Conservation (phyloP, 2,888 invertebrate species). For the Hirtodrosophila confusa region DNA sequence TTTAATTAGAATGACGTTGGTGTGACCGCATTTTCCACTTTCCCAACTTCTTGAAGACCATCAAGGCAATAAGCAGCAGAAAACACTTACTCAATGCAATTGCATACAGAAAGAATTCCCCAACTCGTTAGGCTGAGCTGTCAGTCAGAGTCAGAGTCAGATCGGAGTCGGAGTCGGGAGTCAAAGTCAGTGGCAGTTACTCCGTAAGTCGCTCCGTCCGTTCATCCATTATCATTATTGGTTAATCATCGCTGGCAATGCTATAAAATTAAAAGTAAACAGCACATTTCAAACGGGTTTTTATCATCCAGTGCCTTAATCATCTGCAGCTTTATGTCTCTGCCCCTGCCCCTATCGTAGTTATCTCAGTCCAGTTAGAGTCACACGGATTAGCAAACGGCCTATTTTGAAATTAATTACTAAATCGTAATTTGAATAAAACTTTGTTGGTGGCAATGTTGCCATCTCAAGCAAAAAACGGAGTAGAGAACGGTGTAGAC, state of each 20-base stretch:
- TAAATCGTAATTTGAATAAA: conserved; percentile 72
- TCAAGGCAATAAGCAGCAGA: conserved; percentile 28
- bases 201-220: conserved; percentile 15
- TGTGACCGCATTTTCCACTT: conserved; percentile 48
- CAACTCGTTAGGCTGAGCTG: conserved; percentile 51
- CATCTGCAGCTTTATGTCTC: conserved; percentile 32
- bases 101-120: conserved; percentile 46
- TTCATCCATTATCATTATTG: conserved; percentile 63
- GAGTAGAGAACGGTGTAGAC: conserved; percentile 8
- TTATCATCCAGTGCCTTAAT: conserved; percentile 60
- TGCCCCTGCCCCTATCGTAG: neutral
- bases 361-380: conserved; percentile 52
- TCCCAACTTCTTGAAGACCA: conserved; percentile 37
- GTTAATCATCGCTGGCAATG: conserved; percentile 66
- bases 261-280: conserved; percentile 68
- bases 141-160: conserved; percentile 26
- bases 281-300: conserved; percentile 66
- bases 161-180: conserved; percentile 15
- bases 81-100: conserved; percentile 47
- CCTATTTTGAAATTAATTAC: conserved; percentile 74
- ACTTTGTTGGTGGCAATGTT: conserved; percentile 65
- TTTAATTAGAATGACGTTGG: conserved; percentile 62
- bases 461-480: conserved; percentile 5
- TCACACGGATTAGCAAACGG: conserved; percentile 58
- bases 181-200: conserved; percentile 24